phyloP scores from a whole-genome alignment of 2,113 vertebrate species.

The Antechinus flavipes region DNA sequence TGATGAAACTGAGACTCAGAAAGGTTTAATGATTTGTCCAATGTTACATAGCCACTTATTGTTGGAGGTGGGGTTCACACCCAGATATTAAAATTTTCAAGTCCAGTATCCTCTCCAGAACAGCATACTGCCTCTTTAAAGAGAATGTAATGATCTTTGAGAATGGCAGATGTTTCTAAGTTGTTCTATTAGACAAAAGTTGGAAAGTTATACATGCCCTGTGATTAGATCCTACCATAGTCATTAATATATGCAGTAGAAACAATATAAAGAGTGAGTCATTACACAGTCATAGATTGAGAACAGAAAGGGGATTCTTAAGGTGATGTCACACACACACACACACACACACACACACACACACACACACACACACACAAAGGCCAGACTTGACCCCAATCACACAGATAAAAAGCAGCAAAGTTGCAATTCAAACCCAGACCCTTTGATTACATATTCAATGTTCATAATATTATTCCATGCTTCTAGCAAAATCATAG shows the following conservation, averaged over 20 bases:
- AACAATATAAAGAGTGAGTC: not conserved
- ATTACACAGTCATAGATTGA: not conserved
- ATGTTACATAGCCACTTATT: not conserved
- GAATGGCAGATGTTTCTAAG: not conserved
- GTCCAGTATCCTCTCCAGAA: not conserved
- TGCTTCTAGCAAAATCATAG: not conserved
- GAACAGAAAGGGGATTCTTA: not conserved
- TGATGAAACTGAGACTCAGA: not conserved
- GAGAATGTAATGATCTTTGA: not conserved
- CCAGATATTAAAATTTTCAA: not conserved
- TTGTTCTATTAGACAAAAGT: not conserved
- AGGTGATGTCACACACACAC: not conserved
- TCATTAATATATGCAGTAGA: not conserved
- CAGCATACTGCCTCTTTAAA: not conserved
- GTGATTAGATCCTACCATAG: constrained; percentile 25
- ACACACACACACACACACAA: too few species aligned
- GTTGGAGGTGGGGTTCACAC: not conserved
- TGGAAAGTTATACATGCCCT: not conserved
- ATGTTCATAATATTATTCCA: not conserved
- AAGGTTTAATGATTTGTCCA: not conserved
- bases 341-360: too few species aligned
- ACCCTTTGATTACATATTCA: not conserved
- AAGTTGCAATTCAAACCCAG: not conserved
- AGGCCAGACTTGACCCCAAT: not conserved
- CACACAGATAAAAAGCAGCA: not conserved